Conservation (phyloP, 2,888 invertebrate genomes). For the Shargacucullia verbasci region DNA sequence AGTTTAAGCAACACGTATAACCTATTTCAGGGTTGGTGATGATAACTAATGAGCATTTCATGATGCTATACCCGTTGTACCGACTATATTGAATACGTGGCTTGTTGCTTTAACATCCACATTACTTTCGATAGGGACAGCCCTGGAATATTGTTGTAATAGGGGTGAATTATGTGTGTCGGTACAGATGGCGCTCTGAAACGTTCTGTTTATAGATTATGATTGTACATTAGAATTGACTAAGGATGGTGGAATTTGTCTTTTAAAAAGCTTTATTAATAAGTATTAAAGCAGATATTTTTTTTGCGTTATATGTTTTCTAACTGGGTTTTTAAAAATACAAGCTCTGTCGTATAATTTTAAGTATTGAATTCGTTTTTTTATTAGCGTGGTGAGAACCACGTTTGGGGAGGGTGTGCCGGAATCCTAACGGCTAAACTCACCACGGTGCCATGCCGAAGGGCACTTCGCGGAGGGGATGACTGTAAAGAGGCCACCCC, state of each 20-base stretch:
- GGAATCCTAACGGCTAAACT: too few relatives aligned
- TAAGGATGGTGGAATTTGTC: not conserved
- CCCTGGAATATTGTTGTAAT: slow-evolving; percentile 8
- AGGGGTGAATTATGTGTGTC: slow-evolving; percentile 1
- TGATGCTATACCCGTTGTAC: slow-evolving; percentile 23
- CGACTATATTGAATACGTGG: slow-evolving; percentile 59
- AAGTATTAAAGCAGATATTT: not conserved
- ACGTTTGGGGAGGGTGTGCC: too few relatives aligned
- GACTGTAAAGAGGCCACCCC: too few relatives aligned
- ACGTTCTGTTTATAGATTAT: slow-evolving; percentile 3
- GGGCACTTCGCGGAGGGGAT: too few relatives aligned
- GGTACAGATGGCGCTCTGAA: not conserved
- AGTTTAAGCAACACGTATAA: too few relatives aligned
- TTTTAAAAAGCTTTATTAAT: too few relatives aligned
- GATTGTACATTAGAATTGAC: not conserved
- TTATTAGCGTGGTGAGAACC: too few relatives aligned
- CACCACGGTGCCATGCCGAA: too few relatives aligned
- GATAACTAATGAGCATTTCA: slow-evolving; percentile 46
- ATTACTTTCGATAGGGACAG: slow-evolving; percentile 43
- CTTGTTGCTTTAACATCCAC: slow-evolving; percentile 38
- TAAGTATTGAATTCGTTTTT: too few relatives aligned
- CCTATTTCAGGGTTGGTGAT: slow-evolving; percentile 27
- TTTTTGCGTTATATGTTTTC: not conserved
- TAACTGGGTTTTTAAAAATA: too few relatives aligned
- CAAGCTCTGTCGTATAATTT: too few relatives aligned